Base-by-base conservation (phyloP, 2,888 invertebrate genomes). In the Choristoneura rosaceana region DNA sequence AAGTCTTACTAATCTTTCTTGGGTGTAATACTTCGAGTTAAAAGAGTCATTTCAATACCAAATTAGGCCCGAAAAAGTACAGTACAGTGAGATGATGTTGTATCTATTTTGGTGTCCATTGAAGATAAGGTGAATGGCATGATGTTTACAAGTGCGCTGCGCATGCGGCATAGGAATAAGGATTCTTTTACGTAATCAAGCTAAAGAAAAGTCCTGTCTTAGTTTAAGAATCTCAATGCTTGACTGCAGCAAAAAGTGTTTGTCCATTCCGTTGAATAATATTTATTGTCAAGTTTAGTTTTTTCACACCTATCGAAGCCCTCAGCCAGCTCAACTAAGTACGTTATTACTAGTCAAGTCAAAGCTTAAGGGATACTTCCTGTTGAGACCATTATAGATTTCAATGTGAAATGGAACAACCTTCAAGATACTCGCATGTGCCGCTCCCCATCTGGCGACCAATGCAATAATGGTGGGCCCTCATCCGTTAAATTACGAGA, bases 401-500 rank as follows among this genome's bases (percentile, higher is more conserved):
- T 41, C 3, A 70, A 59, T 50, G 64, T 60, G 38, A 67, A 71
- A 50, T 15, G 15, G 12, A 67, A 67, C 55, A 62, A 58, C 67
- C 55, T 55, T 34, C 12, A 62, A 62, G 43, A 34, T 34, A 62
- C 17, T 47, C 7, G 45, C 47, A n/a, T 67, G n/a, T 38, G 50
- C 73, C 66, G 62, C 64, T 70, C 63, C 62, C 70, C 62, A 74
- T 84, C 82, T 84, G 83, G 81, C 82, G 79, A 80, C 83, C 81
- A 81, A 82, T 76, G 82, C 84, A 89, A 92, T 91, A 89, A 90
- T 85, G 83, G 82, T 81, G 86, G 82, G 82, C 89, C 89, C 86
- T 92, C 90, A 87, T 81, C 91, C 92, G 89, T 92, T 83, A 92
- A 91, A 93, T 92, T 89, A 89, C 87, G 88, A 91, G 88, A 90